Base-by-base conservation (phyloP, 2,797 vertebrate genomes). In the Pantherophis alleghaniensis region DNA sequence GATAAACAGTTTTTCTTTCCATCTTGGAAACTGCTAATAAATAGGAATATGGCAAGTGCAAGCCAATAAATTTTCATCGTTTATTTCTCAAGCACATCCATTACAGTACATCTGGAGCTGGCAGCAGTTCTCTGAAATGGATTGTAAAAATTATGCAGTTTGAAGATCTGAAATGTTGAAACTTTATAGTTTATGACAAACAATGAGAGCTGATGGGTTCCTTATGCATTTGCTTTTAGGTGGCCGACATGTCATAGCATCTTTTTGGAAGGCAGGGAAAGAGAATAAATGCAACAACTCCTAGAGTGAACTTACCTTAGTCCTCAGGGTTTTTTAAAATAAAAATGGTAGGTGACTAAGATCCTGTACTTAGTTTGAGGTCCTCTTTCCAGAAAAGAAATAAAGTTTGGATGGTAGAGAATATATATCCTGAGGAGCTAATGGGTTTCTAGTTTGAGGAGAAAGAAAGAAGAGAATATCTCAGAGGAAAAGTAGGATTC, bases 91-190 rank as follows among this genome's bases (percentile, higher is more conserved):
- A 61, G 61, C 57, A 56, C 9, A 90, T 92, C 69, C 14, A 86
- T 89, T 55, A 90, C n/a, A 86, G 83, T 55, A 86, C 20, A 61
- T 63, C 59, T 86, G 37, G 55, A 86, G 28, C 32, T 91, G 79
- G 47, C 74, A 90, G 88, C 16, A n/a, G 88, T 28, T 79, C 92
- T 90, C 32, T 90, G 37, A 87, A 90, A 87, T 55, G 42, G 79
- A 90, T 66, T 63, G 59, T 90, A 90, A 92, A 87, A 92, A 24
- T 63, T 61, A 86, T 42, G 56, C n/a, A 56, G 26, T 55, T 57
- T 60, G 56, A 83, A 51, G 28, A 63, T 55, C 22, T 90, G 59
- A 28, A 66, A 86, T 92, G 92, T 13, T 87, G 86, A 66, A 24
- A 11, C 32, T 56, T 66, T 32, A 90, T 37, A 60, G 12, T 37